Conservation (phyloP, 2,888 invertebrate genomes). For the Palloptera scutellata region DNA sequence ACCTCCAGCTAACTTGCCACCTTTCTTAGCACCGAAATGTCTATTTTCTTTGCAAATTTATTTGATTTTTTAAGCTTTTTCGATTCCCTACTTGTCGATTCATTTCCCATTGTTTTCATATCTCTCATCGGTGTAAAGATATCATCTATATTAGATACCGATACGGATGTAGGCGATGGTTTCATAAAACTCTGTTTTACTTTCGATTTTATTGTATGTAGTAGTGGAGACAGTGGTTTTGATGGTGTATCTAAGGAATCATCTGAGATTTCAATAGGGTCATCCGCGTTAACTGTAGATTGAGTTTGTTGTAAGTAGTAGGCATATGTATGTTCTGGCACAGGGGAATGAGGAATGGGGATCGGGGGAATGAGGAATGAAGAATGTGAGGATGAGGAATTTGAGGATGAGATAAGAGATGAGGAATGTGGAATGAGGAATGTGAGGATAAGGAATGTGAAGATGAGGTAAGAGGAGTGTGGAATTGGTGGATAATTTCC, state of each 20-base stretch:
- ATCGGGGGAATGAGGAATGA: too few relatives aligned
- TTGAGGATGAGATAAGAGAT: too few relatives aligned
- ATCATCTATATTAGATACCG: slow-evolving; percentile 34
- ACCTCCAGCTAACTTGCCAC: slow-evolving; percentile 52
- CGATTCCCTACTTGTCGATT: neutral
- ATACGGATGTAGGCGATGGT: slow-evolving; percentile 2
- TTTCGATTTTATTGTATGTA: neutral
- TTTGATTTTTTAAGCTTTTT: slow-evolving; percentile 31
- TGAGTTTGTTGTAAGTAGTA: too few relatives aligned
- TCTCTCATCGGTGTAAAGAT: slow-evolving; percentile 29
- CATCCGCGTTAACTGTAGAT: slow-evolving; percentile 37
- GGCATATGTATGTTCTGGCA: too few relatives aligned
- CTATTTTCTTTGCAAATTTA: slow-evolving; percentile 25
- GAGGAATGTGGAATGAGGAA: too few relatives aligned
- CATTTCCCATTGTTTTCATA: neutral
- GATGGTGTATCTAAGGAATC: slow-evolving; percentile 48
- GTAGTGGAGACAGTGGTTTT: slow-evolving; percentile 2
- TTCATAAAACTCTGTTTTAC: slow-evolving; percentile 13
- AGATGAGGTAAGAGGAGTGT: too few relatives aligned
- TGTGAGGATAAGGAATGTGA: too few relatives aligned
- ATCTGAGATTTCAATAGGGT: slow-evolving; percentile 57
- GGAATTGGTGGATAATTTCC: too few relatives aligned
- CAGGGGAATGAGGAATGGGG: too few relatives aligned
- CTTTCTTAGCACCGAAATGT: slow-evolving; percentile 16
- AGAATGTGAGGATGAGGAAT: too few relatives aligned